Conservation (phyloP, 2,113 vertebrate genomes). For the Hassar affinis region DNA sequence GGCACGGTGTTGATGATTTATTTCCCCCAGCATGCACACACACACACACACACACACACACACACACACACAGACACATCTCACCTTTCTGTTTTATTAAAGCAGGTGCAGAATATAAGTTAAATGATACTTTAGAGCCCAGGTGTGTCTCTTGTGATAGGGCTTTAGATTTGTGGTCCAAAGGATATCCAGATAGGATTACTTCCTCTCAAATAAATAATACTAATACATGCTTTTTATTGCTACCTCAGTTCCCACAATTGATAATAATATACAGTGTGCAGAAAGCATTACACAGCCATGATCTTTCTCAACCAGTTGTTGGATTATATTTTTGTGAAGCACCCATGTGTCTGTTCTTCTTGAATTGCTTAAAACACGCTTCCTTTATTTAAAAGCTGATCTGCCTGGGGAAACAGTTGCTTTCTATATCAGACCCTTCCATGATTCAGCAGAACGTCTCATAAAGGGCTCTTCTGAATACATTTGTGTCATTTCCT, state of each 20-base stretch:
- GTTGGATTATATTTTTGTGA: not conserved
- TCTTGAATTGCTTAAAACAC: not conserved
- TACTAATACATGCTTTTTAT: not conserved
- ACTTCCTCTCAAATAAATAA: not conserved
- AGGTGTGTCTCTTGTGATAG: not conserved
- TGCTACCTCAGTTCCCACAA: not conserved
- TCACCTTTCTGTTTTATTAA: not conserved
- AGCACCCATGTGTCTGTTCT: not conserved
- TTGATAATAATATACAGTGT: not conserved
- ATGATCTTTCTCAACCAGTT: not conserved
- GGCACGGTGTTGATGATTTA: not conserved
- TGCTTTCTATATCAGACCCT: not conserved
- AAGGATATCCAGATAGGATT: not conserved
- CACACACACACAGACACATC: too few species aligned
- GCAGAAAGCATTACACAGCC: not conserved
- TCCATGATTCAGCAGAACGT: constrained; percentile 7
- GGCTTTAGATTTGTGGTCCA: not conserved
- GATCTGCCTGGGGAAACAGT: too few species aligned
- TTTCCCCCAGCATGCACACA: not conserved
- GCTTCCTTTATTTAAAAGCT: not conserved
- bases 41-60: too few species aligned
- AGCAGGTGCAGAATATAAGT: not conserved
- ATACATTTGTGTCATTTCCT: constrained; percentile 39
- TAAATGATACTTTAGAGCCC: not conserved
- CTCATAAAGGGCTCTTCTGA: constrained; percentile 8